Base-by-base conservation (phyloP, 1,140 invertebrate genomes). In the Nomia melanderi region DNA sequence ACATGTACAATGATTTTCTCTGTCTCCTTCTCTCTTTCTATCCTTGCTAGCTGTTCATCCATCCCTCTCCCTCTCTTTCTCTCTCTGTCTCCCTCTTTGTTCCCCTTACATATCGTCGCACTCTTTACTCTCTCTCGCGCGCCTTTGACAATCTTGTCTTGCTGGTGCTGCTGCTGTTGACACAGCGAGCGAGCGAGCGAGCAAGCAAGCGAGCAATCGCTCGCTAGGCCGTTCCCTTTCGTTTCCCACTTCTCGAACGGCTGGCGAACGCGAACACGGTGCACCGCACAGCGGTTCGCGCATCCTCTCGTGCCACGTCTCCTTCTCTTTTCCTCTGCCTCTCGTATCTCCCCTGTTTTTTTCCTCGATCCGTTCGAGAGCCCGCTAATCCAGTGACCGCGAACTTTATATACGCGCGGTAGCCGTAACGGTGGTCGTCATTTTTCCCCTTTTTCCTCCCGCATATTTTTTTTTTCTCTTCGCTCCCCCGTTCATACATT, bases 221-320 rank as follows among this genome's bases (percentile, higher is more conserved):
- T 33, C 33, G 54, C 57, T 59, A 56, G 65, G 20, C 71, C 66
- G 57, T 82, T 85, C 69, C 80, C 78, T 84, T 84, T 86, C 83
- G 59, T 82, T 85, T 77, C 62, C 73, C 80, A 85, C 83, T 69
- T 85, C 59, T 62, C 62, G 62, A 53, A 66, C 53, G 72, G 39
- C 44, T 57, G 57, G 64, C 70, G 47, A 81, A 81, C 70, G 76
- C 70, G 82, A 57, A 77, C 78, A 78, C 64, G 65, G 69, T 69
- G 66, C 53, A 83, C 66, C 72, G 77, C 75, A 79, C 70, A 69
- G 44, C 67, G 64, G 62, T 74, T 77, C 81, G 82, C 82, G 81
- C 81, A 84, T 84, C 82, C 77, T 82, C 67, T 73, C 59, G 77
- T 83, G 84, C 84, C 82, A 84, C 83, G 82, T 85, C 78, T 84